Evolutionary conservation across 2,888 invertebrate genomes (phyloP).

Genomic region (Machimus atricapillus): DNA sequence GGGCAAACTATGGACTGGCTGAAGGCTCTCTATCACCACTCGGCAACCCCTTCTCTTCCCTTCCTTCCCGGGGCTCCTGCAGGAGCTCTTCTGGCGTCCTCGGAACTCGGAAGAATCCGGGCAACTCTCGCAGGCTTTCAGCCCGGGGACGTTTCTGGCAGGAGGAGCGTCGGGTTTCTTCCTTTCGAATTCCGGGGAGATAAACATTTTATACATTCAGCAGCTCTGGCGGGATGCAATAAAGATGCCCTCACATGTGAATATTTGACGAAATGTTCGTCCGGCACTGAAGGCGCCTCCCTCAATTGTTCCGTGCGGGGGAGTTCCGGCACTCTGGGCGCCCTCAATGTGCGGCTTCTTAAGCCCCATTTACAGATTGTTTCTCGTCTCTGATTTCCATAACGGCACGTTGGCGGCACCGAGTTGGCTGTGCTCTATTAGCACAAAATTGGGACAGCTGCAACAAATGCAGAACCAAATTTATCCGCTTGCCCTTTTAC

Average conservation of each 20-base stretch:
- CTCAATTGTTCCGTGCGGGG: constrained; percentile 13
- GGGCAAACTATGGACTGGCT: constrained; percentile 10
- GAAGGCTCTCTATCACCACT: constrained; percentile 42
- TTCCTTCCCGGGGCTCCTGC: not conserved
- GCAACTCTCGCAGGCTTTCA: constrained; percentile 8
- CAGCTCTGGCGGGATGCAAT: constrained; percentile 39
- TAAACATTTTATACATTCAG: constrained; percentile 46
- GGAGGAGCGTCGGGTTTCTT: not conserved
- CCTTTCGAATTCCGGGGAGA: constrained; percentile 41
- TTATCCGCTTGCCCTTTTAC: not conserved
- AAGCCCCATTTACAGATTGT: constrained; percentile 31
- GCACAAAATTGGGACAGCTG: not conserved
- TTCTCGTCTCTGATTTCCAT: constrained; percentile 1
- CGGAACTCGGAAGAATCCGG: not conserved
- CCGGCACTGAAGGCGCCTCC: not conserved
- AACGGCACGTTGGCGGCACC: not conserved
- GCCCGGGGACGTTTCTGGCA: not conserved
- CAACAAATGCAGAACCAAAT: not conserved
- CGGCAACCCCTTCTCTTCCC: not conserved
- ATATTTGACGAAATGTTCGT: constrained; percentile 43
- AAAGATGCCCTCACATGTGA: constrained; percentile 39
- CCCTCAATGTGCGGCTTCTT: constrained; percentile 10
- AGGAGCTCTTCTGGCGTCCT: not conserved
- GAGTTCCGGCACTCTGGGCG: constrained; percentile 1
- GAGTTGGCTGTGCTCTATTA: not conserved